Percentiles rank a stretch among this genome's conserved stretches.
These are phyloP conservation scores for Caloenas nicobarica DNA, from an alignment of 2,113 vertebrate genomes.

Conservation along the genomic window DNA sequence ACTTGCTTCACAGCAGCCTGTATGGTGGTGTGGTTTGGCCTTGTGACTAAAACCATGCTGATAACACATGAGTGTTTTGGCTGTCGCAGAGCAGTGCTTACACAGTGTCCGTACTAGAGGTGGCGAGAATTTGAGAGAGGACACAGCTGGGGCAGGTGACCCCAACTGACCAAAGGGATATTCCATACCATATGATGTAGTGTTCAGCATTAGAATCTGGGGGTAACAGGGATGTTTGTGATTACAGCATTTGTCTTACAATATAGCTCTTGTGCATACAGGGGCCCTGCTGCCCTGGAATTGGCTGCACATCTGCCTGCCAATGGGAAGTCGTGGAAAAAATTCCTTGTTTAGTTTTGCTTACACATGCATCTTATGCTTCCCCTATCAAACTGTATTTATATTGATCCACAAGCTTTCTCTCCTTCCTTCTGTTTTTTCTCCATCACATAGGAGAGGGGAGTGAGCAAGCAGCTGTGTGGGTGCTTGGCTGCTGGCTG, in stretches of 20 bases:
- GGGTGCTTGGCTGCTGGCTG: not conserved
- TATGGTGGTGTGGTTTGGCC: not conserved
- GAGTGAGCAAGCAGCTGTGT: not conserved
- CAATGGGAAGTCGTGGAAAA: not conserved
- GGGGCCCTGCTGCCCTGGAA: not conserved
- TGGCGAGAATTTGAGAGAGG: not conserved
- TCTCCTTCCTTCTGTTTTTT: not conserved
- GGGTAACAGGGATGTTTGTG: not conserved
- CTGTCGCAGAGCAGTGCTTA: not conserved
- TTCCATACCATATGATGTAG: not conserved
- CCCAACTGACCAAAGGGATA: not conserved
- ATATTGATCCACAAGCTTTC: not conserved
- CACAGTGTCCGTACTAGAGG: not conserved
- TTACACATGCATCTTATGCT: not conserved
- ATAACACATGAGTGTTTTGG: not conserved
- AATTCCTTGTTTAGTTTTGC: not conserved
- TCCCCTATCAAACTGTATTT: not conserved
- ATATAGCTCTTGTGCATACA: rapidly evolving
- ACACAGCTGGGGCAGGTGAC: not conserved
- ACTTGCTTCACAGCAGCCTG: not conserved
- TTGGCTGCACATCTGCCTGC: not conserved
- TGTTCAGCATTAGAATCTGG: not conserved
- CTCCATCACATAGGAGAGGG: not conserved
- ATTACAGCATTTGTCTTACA: not conserved
- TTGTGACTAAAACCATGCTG: not conserved